Conservation (phyloP, 2,797 vertebrate species). For the Phoxinus dragarum region DNA sequence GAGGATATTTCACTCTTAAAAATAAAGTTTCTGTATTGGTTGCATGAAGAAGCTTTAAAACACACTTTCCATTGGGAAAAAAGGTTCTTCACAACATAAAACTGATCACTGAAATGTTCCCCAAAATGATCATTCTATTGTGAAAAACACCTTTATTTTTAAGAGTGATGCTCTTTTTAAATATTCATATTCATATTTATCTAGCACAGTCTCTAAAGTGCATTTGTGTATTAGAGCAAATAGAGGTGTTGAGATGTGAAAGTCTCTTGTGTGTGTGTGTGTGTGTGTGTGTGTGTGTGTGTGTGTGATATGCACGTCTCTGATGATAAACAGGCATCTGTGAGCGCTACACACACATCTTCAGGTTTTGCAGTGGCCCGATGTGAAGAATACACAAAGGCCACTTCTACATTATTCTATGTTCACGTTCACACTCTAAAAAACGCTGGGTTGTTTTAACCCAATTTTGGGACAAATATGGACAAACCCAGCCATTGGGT, state of each 20-base stretch:
- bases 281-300: too few relatives aligned
- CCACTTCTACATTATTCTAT: not conserved
- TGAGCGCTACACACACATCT: not conserved
- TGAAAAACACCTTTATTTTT: not conserved
- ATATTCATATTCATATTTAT: not conserved
- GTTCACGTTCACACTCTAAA: not conserved
- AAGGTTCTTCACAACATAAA: not conserved
- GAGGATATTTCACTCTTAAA: not conserved
- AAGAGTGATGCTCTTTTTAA: not conserved
- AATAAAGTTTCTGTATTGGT: not conserved
- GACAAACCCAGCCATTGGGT: too few relatives aligned
- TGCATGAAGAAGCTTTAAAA: not conserved
- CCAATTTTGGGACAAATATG: too few relatives aligned
- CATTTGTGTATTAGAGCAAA: not conserved
- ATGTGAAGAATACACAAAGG: not conserved
- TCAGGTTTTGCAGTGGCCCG: not conserved
- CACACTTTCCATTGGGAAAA: not conserved
- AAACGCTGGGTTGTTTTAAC: too few relatives aligned
- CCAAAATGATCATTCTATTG: not conserved
- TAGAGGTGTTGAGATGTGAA: not conserved
- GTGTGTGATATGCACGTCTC: not conserved
- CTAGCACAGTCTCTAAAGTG: conserved; percentile 17
- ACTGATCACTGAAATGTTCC: not conserved
- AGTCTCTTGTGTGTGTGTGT: not conserved
- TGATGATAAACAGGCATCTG: not conserved